A percentile compares a stretch with the other conserved stretches of the same genome.
Conservation (phyloP, 30 jellyfish, hydroid and myxozoan genomes). For the Hydractinia echinata region DNA sequence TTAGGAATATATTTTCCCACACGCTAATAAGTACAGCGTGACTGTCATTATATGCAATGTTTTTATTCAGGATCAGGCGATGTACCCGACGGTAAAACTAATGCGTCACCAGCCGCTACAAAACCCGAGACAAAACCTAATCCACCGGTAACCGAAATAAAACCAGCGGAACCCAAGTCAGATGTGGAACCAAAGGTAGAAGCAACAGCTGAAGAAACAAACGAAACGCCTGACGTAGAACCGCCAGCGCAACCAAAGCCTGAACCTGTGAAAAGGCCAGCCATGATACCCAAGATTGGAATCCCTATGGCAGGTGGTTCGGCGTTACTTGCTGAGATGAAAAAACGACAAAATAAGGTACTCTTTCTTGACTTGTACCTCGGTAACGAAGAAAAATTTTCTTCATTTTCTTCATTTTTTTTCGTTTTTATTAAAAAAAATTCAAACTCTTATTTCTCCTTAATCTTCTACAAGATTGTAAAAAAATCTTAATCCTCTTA, state of each 20-base stretch:
- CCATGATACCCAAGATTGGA: conserved; percentile 50
- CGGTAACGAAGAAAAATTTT: no score
- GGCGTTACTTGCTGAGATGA: conserved; percentile 77
- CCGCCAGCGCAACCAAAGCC: conserved; percentile 23
- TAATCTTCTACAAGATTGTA: no score
- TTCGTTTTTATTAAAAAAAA: no score
- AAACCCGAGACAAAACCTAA: neutral
- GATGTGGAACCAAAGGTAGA: neutral
- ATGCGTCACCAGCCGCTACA: neutral
- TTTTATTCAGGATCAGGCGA: no score
- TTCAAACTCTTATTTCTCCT: no score
- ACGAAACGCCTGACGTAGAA: conserved; percentile 12
- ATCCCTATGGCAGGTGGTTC: conserved; percentile 64
- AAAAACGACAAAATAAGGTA: conserved; percentile 47
- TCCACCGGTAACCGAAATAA: neutral
- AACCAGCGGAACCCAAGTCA: neutral
- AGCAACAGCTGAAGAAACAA: conserved; percentile 4
- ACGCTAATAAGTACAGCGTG: no score
- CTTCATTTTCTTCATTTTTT: no score
- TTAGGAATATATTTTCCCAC: no score
- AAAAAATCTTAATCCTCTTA: no score
- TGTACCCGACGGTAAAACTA: no score
- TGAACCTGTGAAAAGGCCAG: conserved; percentile 6
- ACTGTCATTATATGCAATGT: no score
- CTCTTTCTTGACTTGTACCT: neutral